Conservation (phyloP, 2,888 invertebrate genomes). For the Strigamia crassipes region DNA sequence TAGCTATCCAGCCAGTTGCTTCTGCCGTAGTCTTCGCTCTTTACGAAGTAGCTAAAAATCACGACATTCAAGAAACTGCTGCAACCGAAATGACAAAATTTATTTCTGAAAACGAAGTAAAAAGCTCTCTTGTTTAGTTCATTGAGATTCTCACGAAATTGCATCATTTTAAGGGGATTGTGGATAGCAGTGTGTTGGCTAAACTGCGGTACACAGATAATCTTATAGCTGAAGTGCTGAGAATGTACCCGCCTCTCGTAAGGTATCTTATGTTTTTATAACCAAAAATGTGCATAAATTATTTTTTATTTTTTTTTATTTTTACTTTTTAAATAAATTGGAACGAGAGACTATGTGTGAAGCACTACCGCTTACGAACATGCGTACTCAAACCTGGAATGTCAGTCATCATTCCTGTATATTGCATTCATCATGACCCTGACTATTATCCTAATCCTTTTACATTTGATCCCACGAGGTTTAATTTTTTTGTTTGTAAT, state of each 20-base stretch:
- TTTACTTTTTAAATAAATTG: neutral
- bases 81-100: neutral
- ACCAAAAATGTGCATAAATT: too few species aligned
- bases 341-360: conserved; percentile 18
- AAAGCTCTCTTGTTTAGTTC: neutral
- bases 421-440: conserved; percentile 43
- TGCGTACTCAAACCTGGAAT: conserved; percentile 19
- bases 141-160: too few species aligned
- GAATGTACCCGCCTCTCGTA: conserved; percentile 31
- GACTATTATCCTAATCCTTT: conserved; percentile 43
- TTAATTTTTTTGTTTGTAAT: neutral
- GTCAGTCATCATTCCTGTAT: conserved; percentile 34
- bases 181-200: neutral
- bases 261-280: neutral
- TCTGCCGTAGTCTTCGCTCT: neutral
- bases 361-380: neutral
- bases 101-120: conserved; percentile 7
- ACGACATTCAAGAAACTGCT: neutral
- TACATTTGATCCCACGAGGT: conserved; percentile 12
- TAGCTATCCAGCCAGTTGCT: conserved; percentile 7
- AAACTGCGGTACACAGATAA: conserved; percentile 14
- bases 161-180: neutral
- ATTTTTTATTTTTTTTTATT: too few species aligned
- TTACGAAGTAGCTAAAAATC: neutral
- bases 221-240: conserved; percentile 11